Conservation (phyloP, 2,113 vertebrate species). For the Podarcis muralis region DNA sequence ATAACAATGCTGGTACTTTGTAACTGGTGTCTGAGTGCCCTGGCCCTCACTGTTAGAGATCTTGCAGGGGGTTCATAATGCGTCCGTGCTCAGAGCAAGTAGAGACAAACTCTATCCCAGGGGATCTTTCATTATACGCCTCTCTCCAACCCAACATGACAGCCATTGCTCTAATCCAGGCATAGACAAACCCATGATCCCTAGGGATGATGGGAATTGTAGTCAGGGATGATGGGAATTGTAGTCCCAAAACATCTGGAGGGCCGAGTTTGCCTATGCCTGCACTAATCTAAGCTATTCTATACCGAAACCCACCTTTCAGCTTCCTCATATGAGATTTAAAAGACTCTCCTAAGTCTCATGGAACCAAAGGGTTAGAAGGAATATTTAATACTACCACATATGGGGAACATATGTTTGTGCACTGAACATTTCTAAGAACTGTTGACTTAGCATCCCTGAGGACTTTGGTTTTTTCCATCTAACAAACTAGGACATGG, state of each 20-base stretch:
- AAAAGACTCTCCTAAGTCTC: neutral
- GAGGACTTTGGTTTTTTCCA: neutral
- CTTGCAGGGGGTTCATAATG: neutral
- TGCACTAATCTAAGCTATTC: no score
- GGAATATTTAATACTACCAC: neutral
- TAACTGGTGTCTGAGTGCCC: neutral
- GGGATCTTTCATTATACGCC: neutral
- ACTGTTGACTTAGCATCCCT: neutral
- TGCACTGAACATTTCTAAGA: neutral
- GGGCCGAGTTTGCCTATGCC: no score
- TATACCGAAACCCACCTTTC: neutral
- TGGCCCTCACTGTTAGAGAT: neutral
- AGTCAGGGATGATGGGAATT: no score
- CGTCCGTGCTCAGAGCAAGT: neutral
- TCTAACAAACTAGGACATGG: neutral
- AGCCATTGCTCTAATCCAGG: neutral
- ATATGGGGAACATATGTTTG: neutral
- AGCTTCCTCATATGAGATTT: neutral
- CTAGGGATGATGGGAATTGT: no score
- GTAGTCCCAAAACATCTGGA: no score
- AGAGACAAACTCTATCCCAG: neutral
- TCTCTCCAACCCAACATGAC: neutral
- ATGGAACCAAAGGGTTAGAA: neutral
- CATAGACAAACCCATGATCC: no score
- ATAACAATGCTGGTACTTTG: neutral